Percentiles rank a stretch among this genome's conserved stretches.
phyloP scores from a whole-genome alignment of 2,888 invertebrate genomes.

The Noctua janthe region DNA sequence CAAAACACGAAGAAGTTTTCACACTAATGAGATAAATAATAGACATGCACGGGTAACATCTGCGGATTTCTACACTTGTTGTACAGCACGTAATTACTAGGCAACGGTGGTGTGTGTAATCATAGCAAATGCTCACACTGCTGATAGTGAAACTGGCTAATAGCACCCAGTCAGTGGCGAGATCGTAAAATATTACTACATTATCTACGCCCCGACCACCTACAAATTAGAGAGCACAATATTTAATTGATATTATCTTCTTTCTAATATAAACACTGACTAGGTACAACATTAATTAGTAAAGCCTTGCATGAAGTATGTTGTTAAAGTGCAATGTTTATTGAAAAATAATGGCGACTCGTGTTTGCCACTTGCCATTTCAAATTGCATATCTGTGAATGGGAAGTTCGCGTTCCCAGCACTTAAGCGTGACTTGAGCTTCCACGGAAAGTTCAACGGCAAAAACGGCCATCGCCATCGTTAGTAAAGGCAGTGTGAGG shows the following conservation, averaged over 20 bases:
- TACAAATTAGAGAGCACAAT: conserved; percentile 43
- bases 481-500: conserved; percentile 59
- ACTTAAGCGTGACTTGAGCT: conserved; percentile 71
- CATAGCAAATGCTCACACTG: conserved; percentile 64
- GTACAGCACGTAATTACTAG: conserved; percentile 55
- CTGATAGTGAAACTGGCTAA: conserved; percentile 69
- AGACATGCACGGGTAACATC: conserved; percentile 73
- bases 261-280: conserved; percentile 1
- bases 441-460: conserved; percentile 80
- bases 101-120: conserved; percentile 59
- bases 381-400: conserved; percentile 65
- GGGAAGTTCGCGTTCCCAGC: conserved; percentile 71
- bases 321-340: conserved; percentile 34
- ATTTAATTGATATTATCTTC: conserved; percentile 24
- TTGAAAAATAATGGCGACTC: conserved; percentile 41
- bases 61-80: conserved; percentile 75
- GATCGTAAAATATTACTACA: conserved; percentile 38
- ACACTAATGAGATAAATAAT: conserved; percentile 79
- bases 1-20: conserved; percentile 76
- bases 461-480: conserved; percentile 74
- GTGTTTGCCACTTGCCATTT: conserved; percentile 67
- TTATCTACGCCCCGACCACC: conserved; percentile 11
- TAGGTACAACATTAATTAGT: conserved; percentile 12
- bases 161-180: conserved; percentile 34
- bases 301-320: not conserved